Percentiles rank a stretch among this genome's conserved stretches.
Conservation (phyloP, 2,888 invertebrate species). For the Eupeodes latifasciatus region DNA sequence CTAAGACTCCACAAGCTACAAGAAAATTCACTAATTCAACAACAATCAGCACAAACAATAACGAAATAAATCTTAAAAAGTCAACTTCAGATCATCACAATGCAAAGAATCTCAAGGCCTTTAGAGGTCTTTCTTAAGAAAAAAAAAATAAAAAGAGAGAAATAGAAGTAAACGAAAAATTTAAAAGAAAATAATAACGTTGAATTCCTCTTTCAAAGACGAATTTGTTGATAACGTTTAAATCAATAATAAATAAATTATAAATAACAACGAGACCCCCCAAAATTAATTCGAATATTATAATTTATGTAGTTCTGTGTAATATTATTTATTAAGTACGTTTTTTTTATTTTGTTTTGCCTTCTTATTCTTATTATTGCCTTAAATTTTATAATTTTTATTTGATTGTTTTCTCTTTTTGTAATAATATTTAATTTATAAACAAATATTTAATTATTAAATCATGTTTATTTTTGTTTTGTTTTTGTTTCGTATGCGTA, state of each 20-base stretch:
- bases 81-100: constrained; percentile 65
- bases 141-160: constrained; percentile 8
- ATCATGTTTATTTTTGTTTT: constrained; percentile 29
- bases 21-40: constrained; percentile 64
- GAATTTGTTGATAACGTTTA: constrained; percentile 30
- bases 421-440: constrained; percentile 72
- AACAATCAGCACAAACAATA: constrained; percentile 54
- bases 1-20: constrained; percentile 78
- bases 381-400: constrained; percentile 17
- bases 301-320: constrained; percentile 69
- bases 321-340: constrained; percentile 61
- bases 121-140: constrained; percentile 67
- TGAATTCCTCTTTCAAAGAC: constrained; percentile 27
- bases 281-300: constrained; percentile 70
- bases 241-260: constrained; percentile 7
- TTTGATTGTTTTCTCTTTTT: constrained; percentile 56
- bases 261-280: constrained; percentile 57
- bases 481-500: constrained; percentile 45
- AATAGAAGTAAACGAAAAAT: not conserved
- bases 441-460: constrained; percentile 64
- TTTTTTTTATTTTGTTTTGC: constrained; percentile 15
- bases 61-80: constrained; percentile 67
- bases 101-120: constrained; percentile 72
- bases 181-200: not conserved
- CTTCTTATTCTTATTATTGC: constrained; percentile 33